A percentile compares a stretch with the other conserved stretches of the same genome.
Conservation (phyloP, 2,113 vertebrate genomes). For the Dasyprocta punctata region DNA sequence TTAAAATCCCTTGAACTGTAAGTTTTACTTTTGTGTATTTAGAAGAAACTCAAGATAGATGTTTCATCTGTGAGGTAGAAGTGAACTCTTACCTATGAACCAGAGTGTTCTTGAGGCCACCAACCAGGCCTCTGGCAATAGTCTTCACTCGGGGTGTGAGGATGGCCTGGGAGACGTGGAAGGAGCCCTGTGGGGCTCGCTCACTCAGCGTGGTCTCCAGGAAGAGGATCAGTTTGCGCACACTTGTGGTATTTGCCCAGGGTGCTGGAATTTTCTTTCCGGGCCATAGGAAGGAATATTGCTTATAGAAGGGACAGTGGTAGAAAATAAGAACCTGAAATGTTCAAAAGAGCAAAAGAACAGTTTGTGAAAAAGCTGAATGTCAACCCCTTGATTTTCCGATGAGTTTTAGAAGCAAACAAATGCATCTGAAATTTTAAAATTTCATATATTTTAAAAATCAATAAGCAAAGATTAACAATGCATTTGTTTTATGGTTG, state of each 20-base stretch:
- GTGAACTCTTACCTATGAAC: conserved; percentile 91
- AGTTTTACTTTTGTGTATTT: conserved; percentile 19
- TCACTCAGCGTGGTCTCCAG: conserved; percentile 95
- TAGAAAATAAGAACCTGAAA: conserved; percentile 96
- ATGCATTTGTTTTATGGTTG: not conserved
- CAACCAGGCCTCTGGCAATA: conserved; percentile 91
- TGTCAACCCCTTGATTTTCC: not conserved
- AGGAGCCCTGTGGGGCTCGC: conserved; percentile 90
- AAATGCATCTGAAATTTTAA: not conserved
- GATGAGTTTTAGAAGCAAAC: not conserved
- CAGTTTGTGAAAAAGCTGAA: not conserved
- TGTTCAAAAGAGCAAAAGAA: conserved; percentile 41
- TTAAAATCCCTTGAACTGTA: not conserved
- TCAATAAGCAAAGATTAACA: not conserved
- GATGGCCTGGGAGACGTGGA: conserved; percentile 98
- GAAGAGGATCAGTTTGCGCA: conserved; percentile 94
- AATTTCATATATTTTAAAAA: not conserved
- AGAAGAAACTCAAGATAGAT: not conserved
- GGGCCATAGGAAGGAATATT: conserved; percentile 92
- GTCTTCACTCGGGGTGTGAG: conserved; percentile 95
- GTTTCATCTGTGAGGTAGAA: not conserved
- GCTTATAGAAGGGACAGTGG: conserved; percentile 90
- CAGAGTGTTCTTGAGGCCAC: conserved; percentile 94
- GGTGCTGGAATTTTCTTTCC: conserved; percentile 97
- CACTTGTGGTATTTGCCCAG: conserved; percentile 97